These are phyloP conservation scores for Andrena praecox DNA, from an alignment of 2,888 invertebrate genomes.

Conservation along the genomic window DNA sequence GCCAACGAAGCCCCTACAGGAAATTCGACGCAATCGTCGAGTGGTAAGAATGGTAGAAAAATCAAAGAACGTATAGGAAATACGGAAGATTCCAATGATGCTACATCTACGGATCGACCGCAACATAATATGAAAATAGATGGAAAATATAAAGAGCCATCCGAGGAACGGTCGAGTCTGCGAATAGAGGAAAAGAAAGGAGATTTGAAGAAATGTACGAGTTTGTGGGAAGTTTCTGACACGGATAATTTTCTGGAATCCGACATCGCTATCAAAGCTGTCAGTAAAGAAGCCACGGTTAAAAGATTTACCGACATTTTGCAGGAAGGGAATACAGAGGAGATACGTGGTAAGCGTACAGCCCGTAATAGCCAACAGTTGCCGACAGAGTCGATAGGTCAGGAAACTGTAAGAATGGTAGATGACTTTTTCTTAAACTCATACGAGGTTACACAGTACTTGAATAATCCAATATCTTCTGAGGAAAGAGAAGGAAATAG, in stretches of 20 bases:
- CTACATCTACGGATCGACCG: background rate
- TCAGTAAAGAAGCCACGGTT: conserved; percentile 76
- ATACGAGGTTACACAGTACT: background rate
- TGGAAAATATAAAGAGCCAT: background rate
- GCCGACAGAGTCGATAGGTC: background rate
- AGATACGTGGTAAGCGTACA: background rate
- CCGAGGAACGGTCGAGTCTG: background rate
- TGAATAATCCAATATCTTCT: background rate
- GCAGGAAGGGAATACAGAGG: conserved; percentile 49
- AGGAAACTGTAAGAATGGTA: conserved; percentile 42
- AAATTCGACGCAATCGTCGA: background rate
- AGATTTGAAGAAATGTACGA: background rate
- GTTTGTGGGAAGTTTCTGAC: conserved; percentile 5
- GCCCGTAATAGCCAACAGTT: background rate
- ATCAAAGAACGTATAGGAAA: background rate
- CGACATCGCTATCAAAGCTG: conserved; percentile 37
- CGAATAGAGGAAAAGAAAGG: background rate
- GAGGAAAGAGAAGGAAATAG: background rate
- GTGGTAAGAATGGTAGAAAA: background rate
- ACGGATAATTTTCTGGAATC: background rate
- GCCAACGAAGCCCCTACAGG: rapidly evolving
- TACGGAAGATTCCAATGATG: background rate
- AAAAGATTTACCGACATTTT: conserved; percentile 76
- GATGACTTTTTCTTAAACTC: conserved; percentile 77
- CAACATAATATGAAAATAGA: background rate